Evolutionary conservation across 2,888 invertebrate genomes (phyloP).

Genomic region (Volucella bombylans): DNA sequence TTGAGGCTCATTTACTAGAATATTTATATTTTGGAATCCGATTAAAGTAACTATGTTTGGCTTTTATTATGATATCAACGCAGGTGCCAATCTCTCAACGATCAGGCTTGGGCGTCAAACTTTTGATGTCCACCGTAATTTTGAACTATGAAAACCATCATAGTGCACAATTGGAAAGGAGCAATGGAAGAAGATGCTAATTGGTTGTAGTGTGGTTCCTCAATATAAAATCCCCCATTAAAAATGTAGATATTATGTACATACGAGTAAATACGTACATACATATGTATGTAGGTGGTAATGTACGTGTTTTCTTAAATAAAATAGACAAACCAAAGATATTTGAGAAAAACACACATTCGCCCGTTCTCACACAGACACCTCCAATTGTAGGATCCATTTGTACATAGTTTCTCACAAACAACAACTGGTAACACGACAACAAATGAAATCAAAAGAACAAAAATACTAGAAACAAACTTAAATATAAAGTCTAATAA

Average conservation of each 20-base stretch:
- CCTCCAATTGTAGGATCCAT: conserved; percentile 35
- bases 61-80: too few relatives aligned
- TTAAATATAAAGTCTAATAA: conserved; percentile 38
- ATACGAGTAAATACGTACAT: background rate
- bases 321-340: conserved; percentile 19
- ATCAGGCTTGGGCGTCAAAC: background rate
- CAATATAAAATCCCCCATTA: conserved; percentile 18
- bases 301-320: background rate
- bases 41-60: too few relatives aligned
- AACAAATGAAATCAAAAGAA: conserved; percentile 17
- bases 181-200: conserved; percentile 11
- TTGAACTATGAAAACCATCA: conserved; percentile 17
- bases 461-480: conserved; percentile 50
- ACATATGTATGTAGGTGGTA: background rate
- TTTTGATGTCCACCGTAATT: conserved; percentile 17
- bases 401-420: conserved; percentile 40
- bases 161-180: conserved; percentile 13
- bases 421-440: conserved; percentile 43
- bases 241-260: conserved; percentile 8
- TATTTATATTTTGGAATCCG: too few relatives aligned
- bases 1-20: too few relatives aligned
- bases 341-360: conserved; percentile 22
- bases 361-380: conserved; percentile 18
- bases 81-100: too few relatives aligned
- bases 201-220: background rate